Evolutionary conservation across 2,888 invertebrate species (phyloP).

Genomic region (Gymnocheta viridis): DNA sequence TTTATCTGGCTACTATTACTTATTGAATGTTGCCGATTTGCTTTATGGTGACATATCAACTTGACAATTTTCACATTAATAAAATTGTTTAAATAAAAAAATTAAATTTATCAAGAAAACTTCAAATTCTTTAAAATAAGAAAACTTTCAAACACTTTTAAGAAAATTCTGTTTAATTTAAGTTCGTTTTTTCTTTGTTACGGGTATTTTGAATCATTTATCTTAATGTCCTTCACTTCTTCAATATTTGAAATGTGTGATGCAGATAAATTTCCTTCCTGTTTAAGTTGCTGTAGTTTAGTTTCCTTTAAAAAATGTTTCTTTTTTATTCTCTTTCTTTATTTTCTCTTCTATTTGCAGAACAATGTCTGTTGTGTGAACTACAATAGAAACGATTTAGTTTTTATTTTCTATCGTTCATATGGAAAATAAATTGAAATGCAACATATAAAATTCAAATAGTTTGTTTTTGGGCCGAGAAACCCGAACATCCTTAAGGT

Average conservation of each 20-base stretch:
- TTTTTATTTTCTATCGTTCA: constrained; percentile 4
- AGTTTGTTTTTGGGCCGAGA: background rate
- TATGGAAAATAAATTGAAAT: constrained; percentile 28
- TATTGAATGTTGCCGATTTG: background rate
- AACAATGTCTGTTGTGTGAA: constrained; percentile 32
- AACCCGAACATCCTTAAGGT: background rate
- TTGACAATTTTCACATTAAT: no score
- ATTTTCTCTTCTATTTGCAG: constrained; percentile 17
- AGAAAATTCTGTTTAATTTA: background rate
- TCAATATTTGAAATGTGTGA: constrained; percentile 45
- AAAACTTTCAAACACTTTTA: background rate
- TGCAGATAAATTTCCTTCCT: constrained; percentile 63
- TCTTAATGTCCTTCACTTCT: background rate
- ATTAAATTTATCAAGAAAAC: no score
- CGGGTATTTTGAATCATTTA: background rate
- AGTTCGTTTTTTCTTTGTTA: background rate
- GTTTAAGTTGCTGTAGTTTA: constrained; percentile 51
- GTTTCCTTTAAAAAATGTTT: constrained; percentile 48
- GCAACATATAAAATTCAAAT: constrained; percentile 5
- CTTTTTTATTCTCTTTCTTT: background rate
- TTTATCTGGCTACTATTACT: no score
- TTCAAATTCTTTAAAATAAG: background rate
- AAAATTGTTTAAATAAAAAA: no score
- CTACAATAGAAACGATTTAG: constrained; percentile 30
- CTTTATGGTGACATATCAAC: no score